A percentile compares a stretch with the other conserved stretches of the same genome.
Conservation (phyloP, 2,113 vertebrate genomes). For the Zapornia atra region DNA sequence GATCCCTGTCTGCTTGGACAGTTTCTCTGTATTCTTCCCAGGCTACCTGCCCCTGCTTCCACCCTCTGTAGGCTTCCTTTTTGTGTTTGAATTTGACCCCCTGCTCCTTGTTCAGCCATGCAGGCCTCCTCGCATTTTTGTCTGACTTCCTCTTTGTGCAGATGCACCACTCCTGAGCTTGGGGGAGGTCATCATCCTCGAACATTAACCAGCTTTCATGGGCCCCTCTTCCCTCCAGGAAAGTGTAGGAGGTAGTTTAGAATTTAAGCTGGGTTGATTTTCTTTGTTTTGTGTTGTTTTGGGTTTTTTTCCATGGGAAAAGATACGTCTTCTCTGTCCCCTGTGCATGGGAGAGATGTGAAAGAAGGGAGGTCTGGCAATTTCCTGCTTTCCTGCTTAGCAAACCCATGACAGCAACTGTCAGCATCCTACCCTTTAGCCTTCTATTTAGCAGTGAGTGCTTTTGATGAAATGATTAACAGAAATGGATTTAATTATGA, state of each 20-base stretch:
- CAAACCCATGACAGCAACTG: neutral
- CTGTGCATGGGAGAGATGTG: conserved; percentile 20
- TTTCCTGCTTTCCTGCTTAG: conserved; percentile 32
- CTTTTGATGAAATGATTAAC: neutral
- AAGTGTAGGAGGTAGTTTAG: conserved; percentile 57
- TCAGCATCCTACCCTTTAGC: neutral
- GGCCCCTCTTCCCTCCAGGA: neutral
- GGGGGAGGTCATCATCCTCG: no score
- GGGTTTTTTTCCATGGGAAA: conserved; percentile 45
- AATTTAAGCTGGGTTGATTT: neutral
- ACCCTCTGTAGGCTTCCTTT: no score
- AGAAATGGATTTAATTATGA: neutral
- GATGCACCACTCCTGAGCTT: no score
- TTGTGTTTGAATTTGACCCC: no score
- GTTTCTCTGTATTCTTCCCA: no score
- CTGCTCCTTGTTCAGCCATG: no score
- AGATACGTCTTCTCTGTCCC: conserved; percentile 26
- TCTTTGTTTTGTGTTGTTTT: neutral
- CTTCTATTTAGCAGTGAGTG: neutral
- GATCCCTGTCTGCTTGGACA: no score
- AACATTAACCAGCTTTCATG: no score
- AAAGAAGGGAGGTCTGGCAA: neutral
- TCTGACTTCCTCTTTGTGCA: no score
- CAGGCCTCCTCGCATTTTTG: no score
- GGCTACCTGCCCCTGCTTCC: no score